Evolutionary conservation across 92 coral and sea anemone species (phyloP), one percentile per base, ranked within the genome.

Genomic region (Montipora capitata): DNA sequence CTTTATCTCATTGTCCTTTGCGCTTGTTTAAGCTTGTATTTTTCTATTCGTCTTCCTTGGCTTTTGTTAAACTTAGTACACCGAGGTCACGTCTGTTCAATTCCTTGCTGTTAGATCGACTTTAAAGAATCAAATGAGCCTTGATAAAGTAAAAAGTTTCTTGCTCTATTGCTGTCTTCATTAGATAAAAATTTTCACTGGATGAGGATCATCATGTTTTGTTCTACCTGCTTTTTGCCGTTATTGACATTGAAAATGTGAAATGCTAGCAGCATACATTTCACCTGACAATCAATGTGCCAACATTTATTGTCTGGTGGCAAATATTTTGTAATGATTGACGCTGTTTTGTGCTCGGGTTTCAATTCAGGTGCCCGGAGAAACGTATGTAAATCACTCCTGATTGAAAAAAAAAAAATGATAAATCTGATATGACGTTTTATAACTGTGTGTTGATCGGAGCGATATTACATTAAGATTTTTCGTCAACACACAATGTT

Each of bases 171-270:
- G 49, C 15, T 74, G 78, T 49, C 78, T 10, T 52, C 57, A 12
- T 15, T 40, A 43, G 58, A 78, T 78, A 72, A 71, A 78, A 78
- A 78, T 78, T 63, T 0, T 42, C 12, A 54, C 3, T 4, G 4
- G 43, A 40, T 40, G 59, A n/a, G 35, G 43, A 62, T 3, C 13
- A n/a, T n/a, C 69, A 39, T 77, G 7, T 64, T 58, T 56, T 59
- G 57, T 68, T 38, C 7, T 58, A 0, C 68, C 3, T 10, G 16
- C 35, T 27, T 27, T 14, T 40, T 48, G 82, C 44, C 14, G 61
- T 77, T 59, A 77, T 59, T 77, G 61, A 77, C 59, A 59, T 58
- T 59, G 41, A 49, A 12, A 12, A 56, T 77, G 0, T 10, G 38
- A 7, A 27, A 27, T 27, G 35, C 35, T 27, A 27, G 35, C 35